phyloP scores from a whole-genome alignment of 2,888 invertebrate species.

The Tethea ocularis region DNA sequence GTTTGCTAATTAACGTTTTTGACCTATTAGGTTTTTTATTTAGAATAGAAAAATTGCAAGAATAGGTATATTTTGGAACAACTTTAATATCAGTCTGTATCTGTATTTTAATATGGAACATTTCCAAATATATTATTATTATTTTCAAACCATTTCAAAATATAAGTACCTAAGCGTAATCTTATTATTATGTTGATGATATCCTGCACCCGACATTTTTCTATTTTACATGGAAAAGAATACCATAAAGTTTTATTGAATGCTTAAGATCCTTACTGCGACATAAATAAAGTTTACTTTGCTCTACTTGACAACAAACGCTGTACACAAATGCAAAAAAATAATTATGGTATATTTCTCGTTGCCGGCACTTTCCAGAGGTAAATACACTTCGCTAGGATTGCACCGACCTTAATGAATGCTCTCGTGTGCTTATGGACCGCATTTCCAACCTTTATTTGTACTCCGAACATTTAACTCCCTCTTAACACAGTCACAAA shows the following conservation, averaged over 20 bases:
- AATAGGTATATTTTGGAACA: no score
- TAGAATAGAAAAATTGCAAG: no score
- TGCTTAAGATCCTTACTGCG: conserved; percentile 11
- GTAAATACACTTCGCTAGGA: conserved; percentile 46
- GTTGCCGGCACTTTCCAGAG: conserved; percentile 45
- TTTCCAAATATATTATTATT: no score
- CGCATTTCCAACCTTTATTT: conserved; percentile 43
- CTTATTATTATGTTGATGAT: not conserved
- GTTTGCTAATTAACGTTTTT: no score
- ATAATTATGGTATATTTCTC: conserved; percentile 55
- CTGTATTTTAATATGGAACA: no score
- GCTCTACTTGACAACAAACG: conserved; percentile 30
- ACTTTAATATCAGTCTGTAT: no score
- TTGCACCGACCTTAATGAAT: conserved; percentile 67
- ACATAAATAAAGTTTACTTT: conserved; percentile 31
- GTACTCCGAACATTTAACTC: conserved; percentile 49
- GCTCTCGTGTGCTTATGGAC: conserved; percentile 53
- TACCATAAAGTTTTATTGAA: not conserved
- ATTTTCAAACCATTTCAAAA: no score
- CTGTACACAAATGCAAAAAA: conserved; percentile 34
- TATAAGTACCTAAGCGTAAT: conserved; percentile 4
- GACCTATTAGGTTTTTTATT: no score
- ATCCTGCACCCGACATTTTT: not conserved
- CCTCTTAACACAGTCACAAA: conserved; percentile 42
- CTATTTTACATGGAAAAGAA: not conserved